Evolutionary conservation across 2,113 vertebrate species (phyloP).

Genomic region (Hemicordylus capensis): DNA sequence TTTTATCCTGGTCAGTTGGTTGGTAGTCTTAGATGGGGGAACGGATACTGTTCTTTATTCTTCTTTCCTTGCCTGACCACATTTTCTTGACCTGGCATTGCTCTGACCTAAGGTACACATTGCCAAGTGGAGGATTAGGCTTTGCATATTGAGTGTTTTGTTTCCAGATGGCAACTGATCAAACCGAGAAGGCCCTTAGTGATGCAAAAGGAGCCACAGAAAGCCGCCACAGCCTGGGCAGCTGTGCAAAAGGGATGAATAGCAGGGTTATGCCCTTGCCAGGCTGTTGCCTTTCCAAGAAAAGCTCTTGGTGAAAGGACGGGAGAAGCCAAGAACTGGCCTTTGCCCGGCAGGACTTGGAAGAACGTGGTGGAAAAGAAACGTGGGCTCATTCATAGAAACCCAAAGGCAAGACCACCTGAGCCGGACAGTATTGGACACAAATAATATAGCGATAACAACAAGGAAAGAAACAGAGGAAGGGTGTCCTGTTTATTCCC

Average conservation of each 20-base stretch:
- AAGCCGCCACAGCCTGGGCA: slow-evolving; percentile 46
- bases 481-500: too few species aligned
- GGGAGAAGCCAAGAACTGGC: slow-evolving; percentile 43
- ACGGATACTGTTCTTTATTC: neutral
- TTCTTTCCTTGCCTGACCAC: neutral
- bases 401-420: accelerated
- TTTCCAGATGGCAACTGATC: slow-evolving; percentile 42
- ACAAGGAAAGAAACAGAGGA: too few species aligned
- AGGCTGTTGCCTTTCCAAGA: slow-evolving; percentile 61
- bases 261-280: slow-evolving; percentile 65
- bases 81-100: neutral
- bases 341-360: slow-evolving; percentile 9
- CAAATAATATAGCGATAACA: neutral
- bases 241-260: slow-evolving; percentile 61
- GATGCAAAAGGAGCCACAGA: slow-evolving; percentile 53
- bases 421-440: neutral
- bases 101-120: neutral
- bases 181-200: slow-evolving; percentile 45
- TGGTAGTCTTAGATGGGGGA: neutral
- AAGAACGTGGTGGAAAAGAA: neutral
- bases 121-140: neutral
- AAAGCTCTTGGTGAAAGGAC: slow-evolving; percentile 49
- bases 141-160: slow-evolving; percentile 23
- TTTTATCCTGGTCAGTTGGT: neutral
- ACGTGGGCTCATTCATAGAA: slow-evolving; percentile 17